Percentiles rank a stretch among this genome's conserved stretches.
Conservation (phyloP, 2,113 vertebrate genomes). For the Dromaius novaehollandiae region DNA sequence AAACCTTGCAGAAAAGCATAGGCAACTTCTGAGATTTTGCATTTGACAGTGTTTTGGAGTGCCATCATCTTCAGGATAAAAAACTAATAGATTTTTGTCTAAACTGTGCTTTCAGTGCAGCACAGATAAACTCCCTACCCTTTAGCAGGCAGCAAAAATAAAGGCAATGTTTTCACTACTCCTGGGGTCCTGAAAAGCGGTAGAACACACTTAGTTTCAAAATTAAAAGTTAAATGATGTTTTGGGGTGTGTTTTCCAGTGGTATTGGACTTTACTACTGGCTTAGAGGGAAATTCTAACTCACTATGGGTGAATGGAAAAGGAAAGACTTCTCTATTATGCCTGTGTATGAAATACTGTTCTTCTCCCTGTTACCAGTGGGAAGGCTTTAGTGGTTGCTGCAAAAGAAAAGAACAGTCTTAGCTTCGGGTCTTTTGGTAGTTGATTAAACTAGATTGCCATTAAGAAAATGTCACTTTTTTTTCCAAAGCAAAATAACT, state of each 20-base stretch:
- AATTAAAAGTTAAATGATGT: not conserved
- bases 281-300: not conserved
- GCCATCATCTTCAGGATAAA: not conserved
- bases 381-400: not conserved
- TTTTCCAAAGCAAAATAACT: not conserved
- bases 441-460: not conserved
- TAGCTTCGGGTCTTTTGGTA: not conserved
- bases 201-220: not conserved
- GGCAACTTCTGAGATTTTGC: not conserved
- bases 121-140: not conserved
- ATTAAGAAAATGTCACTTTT: not conserved
- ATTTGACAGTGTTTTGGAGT: not conserved
- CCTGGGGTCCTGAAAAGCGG: not conserved
- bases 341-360: not conserved
- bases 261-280: not conserved
- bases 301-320: not conserved
- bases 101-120: not conserved
- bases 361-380: not conserved
- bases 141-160: conserved; percentile 41
- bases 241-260: not conserved
- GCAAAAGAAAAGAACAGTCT: not conserved
- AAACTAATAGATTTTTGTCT: not conserved
- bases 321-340: not conserved
- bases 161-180: conserved; percentile 27
- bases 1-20: not conserved